Evolutionary conservation across 2,797 vertebrate species (phyloP), one percentile per base, ranked within the genome.

Genomic region (Prunella strophiata): DNA sequence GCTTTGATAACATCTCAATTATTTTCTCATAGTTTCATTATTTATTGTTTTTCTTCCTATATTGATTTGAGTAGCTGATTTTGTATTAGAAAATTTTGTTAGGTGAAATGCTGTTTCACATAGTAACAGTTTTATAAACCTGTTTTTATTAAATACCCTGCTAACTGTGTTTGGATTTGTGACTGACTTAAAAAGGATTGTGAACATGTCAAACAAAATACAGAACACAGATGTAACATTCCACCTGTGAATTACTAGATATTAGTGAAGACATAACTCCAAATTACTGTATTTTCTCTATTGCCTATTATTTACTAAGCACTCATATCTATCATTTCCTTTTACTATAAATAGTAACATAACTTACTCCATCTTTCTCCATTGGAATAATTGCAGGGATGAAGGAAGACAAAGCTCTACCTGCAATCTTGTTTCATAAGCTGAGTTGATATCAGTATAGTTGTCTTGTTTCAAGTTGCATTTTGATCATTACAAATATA

Each of bases 241-340:
- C 80, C 93, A 97, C 90, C 95, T 91, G 79, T 96, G 95, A 92
- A 91, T 96, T 96, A 93, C 94, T 86, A 82, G 57, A 29, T 88
- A 91, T 95, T 95, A 96, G 93, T 87, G 85, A 93, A 91, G 77
- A 83, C 58, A 80, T 94, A 96, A 94, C 75, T 96, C 45, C 81
- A 71, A 93, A 94, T 92, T 93, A 96, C 78, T 96, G 52, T 91
- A 70, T 94, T 96, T 95, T 89, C 55, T 92, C 79, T 62, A 18
- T 72, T 88, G 81, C 67, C 42, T 94, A 13, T 65, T 86, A 34
- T 87, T 95, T 93, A 82, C 61, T 93, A 85, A 90, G 36, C 10
- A 0, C 51, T 91, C 38, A 6, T 80, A 80, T 96, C 89, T 94
- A 85, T 80, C 15, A 65, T 88, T 94, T 91, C 47, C 59, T 91